Conservation (phyloP, 1,140 invertebrate genomes). For the Cyclargus thomasi region DNA sequence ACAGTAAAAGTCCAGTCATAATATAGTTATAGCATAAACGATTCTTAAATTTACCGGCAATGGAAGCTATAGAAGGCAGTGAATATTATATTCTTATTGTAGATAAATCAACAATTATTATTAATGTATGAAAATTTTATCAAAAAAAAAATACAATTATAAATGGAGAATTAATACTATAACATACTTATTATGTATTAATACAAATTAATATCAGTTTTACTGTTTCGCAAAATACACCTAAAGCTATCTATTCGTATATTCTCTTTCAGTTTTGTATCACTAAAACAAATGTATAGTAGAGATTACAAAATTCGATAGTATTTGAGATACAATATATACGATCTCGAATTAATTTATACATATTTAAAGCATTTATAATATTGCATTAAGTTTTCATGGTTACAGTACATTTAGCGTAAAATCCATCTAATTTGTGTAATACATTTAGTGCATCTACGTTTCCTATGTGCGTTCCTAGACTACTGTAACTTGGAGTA, state of each 20-base stretch:
- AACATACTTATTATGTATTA: constrained; percentile 24
- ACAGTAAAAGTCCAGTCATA: background rate
- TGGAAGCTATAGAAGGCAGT: constrained; percentile 22
- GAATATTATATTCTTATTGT: constrained; percentile 9
- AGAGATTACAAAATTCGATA: constrained; percentile 17
- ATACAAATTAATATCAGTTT: constrained; percentile 16
- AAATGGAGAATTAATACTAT: constrained; percentile 47
- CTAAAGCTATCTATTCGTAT: constrained; percentile 13
- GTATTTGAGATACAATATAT: constrained; percentile 14
- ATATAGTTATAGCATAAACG: background rate
- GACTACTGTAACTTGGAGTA: background rate
- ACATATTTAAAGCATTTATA: constrained; percentile 30
- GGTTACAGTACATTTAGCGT: background rate
- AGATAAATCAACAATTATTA: constrained; percentile 14
- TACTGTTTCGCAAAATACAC: constrained; percentile 7
- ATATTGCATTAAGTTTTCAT: constrained; percentile 19
- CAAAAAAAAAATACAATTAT: constrained; percentile 30
- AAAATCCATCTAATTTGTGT: constrained; percentile 11
- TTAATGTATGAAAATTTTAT: constrained; percentile 34
- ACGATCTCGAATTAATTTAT: constrained; percentile 15
- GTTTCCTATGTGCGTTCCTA: constrained; percentile 17
- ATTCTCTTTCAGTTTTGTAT: constrained; percentile 13
- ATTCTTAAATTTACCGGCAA: constrained; percentile 14
- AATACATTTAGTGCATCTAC: constrained; percentile 19
- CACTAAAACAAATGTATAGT: constrained; percentile 17